Conservation (phyloP, 2,113 vertebrate species). For the Eudyptes chrysolophus region DNA sequence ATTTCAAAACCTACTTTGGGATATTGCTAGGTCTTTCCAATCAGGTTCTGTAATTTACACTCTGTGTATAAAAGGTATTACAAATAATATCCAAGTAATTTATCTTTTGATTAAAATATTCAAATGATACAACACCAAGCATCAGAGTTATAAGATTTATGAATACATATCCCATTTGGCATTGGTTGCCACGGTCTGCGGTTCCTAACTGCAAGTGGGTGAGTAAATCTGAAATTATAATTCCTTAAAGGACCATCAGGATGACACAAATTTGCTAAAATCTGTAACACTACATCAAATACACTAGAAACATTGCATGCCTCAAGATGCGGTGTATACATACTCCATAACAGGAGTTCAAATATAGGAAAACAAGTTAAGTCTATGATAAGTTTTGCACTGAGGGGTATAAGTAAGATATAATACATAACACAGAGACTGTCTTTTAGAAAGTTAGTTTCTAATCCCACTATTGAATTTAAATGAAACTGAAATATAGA, state of each 20-base stretch:
- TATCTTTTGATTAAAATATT: not conserved
- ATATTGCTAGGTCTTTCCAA: not conserved
- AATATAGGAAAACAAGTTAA: not conserved
- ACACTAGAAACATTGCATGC: not conserved
- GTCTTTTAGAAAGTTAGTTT: not conserved
- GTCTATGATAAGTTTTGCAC: not conserved
- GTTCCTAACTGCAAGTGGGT: not conserved
- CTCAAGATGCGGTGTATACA: not conserved
- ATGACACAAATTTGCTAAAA: not conserved
- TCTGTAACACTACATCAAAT: not conserved
- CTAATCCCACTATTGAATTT: not conserved
- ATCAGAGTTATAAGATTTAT: not conserved
- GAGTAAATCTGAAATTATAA: conserved; percentile 39
- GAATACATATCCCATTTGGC: not conserved
- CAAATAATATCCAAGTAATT: not conserved
- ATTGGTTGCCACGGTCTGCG: not conserved
- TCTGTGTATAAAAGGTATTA: not conserved
- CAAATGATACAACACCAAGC: not conserved
- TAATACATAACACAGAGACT: not conserved
- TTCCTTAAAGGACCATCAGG: not conserved
- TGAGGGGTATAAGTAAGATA: not conserved
- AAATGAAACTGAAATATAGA: not conserved
- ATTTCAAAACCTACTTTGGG: not conserved
- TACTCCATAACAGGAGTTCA: not conserved
- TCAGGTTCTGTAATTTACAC: not conserved